Percentiles rank a stretch among this genome's conserved stretches.
These are phyloP conservation scores for Thunnus maccoyii DNA, from an alignment of 2,113 vertebrate genomes.

Conservation along the genomic window DNA sequence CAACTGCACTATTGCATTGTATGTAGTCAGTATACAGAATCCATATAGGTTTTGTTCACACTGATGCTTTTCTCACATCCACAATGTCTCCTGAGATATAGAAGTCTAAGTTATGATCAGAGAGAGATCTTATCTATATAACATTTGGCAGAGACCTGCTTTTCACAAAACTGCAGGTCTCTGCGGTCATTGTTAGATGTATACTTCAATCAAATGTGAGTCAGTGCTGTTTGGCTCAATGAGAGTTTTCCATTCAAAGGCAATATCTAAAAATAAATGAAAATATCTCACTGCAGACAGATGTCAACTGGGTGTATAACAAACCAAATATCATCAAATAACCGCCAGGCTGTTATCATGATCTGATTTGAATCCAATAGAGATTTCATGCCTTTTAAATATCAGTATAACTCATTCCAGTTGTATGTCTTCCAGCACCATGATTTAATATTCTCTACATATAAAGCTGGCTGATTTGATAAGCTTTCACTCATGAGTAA, in stretches of 20 bases:
- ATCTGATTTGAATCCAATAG: constrained; percentile 65
- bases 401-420: constrained; percentile 60
- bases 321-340: constrained; percentile 64
- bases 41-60: neutral
- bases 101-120: constrained; percentile 10
- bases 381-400: constrained; percentile 69
- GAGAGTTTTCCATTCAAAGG: constrained; percentile 41
- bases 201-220: constrained; percentile 39
- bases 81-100: neutral
- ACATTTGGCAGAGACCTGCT: constrained; percentile 21
- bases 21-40: neutral
- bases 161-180: constrained; percentile 18
- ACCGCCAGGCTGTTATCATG: constrained; percentile 53
- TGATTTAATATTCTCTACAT: constrained; percentile 78
- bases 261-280: constrained; percentile 42
- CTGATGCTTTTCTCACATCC: neutral
- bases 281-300: constrained; percentile 47
- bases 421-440: constrained; percentile 56
- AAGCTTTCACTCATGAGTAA: constrained; percentile 82
- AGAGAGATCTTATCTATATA: constrained; percentile 12
- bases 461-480: constrained; percentile 77
- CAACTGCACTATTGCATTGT: no score
- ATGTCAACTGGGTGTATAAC: constrained; percentile 45
- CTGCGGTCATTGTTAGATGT: constrained; percentile 38
- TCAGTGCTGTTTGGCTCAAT: constrained; percentile 9